phyloP scores from a whole-genome alignment of 92 coral and sea anemone genomes.

The Umimayanthus kanabou region DNA sequence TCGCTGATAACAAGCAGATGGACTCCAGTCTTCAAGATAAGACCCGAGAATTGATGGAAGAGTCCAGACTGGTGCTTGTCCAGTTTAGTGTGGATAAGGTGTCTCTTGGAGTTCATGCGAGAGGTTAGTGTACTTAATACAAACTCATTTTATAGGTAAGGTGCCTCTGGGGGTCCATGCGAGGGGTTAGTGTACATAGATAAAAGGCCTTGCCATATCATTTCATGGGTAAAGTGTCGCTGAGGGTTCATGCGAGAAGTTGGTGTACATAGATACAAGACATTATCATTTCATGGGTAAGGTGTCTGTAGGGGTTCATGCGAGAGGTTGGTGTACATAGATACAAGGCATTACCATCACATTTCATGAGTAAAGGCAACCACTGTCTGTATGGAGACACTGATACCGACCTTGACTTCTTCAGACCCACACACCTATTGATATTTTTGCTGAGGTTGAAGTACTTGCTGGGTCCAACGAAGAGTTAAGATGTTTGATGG shows the following conservation, averaged over 20 bases:
- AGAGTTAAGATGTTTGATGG: not conserved
- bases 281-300: too few species aligned
- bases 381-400: not conserved
- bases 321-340: too few species aligned
- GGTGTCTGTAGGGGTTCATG: too few species aligned
- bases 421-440: not conserved
- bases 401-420: not conserved
- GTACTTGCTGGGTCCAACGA: not conserved
- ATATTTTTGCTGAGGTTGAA: too few species aligned
- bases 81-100: constrained; percentile 84
- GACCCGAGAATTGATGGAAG: constrained; percentile 89
- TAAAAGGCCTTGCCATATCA: too few species aligned
- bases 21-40: constrained; percentile 77
- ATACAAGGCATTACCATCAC: too few species aligned
- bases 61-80: constrained; percentile 77
- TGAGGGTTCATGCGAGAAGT: too few species aligned
- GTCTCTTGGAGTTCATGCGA: constrained; percentile 83
- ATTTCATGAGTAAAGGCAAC: not conserved
- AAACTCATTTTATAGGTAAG: not conserved
- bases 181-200: constrained; percentile 70
- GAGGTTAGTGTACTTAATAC: constrained; percentile 66
- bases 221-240: too few species aligned
- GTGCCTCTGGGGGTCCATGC: constrained; percentile 56
- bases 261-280: too few species aligned
- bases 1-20: constrained; percentile 53